Base-by-base conservation (phyloP, 1,140 invertebrate species). In the Melanaphis sacchari region DNA sequence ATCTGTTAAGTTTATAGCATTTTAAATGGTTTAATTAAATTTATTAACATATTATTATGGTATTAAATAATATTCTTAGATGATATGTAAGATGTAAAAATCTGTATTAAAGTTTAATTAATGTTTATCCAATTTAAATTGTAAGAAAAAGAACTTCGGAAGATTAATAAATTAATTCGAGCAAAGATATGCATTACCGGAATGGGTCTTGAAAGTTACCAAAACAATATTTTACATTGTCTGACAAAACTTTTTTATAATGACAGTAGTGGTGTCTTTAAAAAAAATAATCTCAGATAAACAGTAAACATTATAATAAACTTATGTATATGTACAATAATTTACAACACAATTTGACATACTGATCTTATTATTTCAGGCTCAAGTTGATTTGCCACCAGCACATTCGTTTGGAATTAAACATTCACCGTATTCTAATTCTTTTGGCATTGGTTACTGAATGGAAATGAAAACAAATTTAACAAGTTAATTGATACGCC, bases 381-480 rank as follows among this genome's bases (percentile, higher is more conserved):
- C 94, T 88, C 94, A 94, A 93, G 92, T 94, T 90, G 94, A 95
- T 93, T 84, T 94, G 91, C 94, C 94, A n/a, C 94, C 94, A 49
- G 94, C 94, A 38, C 94, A 94, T 85, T 94, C 94, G 21, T 95
- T 95, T 94, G 94, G 94, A 38, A 95, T 95, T 82, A 94, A 94
- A 91, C 94, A 95, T 93, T 94, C 94, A 26, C 90, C 91, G 2
- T 94, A 93, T 87, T 85, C 93, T 49, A 54, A 91, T 66, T 87
- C 46, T 91, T 90, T 91, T 41, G 93, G 91, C 24, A 93, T 93
- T 54, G 91, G 91, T 40, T 93, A 93, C 81, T 93, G 22, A 93
- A 41, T 40, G 76, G 11, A 84, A 52, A 52, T 36, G 54, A 52
- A 85, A 93, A 85, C 81, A 54, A 54, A 49, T 84, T 85, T 85